These are phyloP conservation scores for Homarus americanus DNA, from an alignment of 1,140 invertebrate genomes.

Conservation along the genomic window DNA sequence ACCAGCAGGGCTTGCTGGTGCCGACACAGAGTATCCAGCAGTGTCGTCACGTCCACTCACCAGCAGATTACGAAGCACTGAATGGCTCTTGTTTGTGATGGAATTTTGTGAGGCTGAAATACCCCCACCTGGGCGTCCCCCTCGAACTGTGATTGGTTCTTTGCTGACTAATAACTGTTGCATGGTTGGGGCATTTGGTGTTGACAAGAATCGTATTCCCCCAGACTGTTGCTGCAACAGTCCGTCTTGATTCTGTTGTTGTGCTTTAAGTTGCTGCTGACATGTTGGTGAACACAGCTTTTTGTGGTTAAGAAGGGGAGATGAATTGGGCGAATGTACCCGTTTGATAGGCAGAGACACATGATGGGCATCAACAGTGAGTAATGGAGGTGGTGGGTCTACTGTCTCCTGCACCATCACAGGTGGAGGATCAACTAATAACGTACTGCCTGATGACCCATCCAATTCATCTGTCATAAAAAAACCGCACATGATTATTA, in stretches of 20 bases:
- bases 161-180: constrained; percentile 77
- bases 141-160: constrained; percentile 75
- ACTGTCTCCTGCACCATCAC: constrained; percentile 59
- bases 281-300: constrained; percentile 45
- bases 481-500: neutral
- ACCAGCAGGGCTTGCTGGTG: constrained; percentile 48
- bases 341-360: constrained; percentile 26
- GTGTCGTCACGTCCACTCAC: constrained; percentile 94
- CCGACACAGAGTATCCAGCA: constrained; percentile 87
- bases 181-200: constrained; percentile 76
- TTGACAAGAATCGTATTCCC: constrained; percentile 75
- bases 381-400: constrained; percentile 54
- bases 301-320: constrained; percentile 54
- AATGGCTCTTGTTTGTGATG: constrained; percentile 77
- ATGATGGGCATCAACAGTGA: constrained; percentile 26
- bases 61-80: constrained; percentile 93
- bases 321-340: constrained; percentile 49
- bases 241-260: neutral
- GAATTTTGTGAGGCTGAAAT: constrained; percentile 49
- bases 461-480: constrained; percentile 29
- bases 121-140: constrained; percentile 60
- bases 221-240: constrained; percentile 24
- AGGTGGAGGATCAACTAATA: constrained; percentile 33
- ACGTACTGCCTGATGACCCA: neutral
- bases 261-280: neutral